Percentiles rank a stretch among this genome's conserved stretches.
Conservation (phyloP, 2,113 vertebrate species). For the Sander vitreus region DNA sequence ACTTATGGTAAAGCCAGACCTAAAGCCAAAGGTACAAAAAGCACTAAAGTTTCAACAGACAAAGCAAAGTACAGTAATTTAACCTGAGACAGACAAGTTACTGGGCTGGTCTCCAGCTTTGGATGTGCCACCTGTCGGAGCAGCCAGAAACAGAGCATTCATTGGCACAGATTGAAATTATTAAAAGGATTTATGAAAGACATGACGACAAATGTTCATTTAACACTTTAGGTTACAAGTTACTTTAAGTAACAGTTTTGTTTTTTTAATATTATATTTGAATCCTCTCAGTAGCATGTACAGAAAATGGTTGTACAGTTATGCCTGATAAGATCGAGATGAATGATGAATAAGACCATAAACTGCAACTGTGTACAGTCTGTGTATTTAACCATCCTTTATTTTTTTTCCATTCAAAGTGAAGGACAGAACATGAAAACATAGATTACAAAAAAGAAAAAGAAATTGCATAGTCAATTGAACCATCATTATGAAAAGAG, state of each 20-base stretch:
- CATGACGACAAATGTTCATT: neutral
- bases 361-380: neutral
- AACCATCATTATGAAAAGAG: neutral
- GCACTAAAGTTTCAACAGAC: neutral
- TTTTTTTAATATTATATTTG: too few relatives aligned
- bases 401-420: neutral
- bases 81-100: slow-evolving; percentile 5
- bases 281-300: neutral
- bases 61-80: neutral
- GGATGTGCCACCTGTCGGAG: neutral
- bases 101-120: slow-evolving; percentile 18
- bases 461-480: neutral
- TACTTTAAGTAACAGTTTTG: too few relatives aligned
- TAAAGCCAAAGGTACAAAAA: neutral
- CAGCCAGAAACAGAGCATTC: neutral
- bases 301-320: neutral
- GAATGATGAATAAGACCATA: neutral
- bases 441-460: neutral
- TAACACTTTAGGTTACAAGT: too few relatives aligned
- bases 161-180: neutral
- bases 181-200: neutral
- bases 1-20: neutral
- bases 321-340: neutral
- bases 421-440: neutral
- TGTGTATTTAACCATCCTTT: neutral